Percentiles rank a stretch among this genome's conserved stretches.
phyloP scores from a whole-genome alignment of 1,140 invertebrate species.

The Steinernema khuongi region DNA sequence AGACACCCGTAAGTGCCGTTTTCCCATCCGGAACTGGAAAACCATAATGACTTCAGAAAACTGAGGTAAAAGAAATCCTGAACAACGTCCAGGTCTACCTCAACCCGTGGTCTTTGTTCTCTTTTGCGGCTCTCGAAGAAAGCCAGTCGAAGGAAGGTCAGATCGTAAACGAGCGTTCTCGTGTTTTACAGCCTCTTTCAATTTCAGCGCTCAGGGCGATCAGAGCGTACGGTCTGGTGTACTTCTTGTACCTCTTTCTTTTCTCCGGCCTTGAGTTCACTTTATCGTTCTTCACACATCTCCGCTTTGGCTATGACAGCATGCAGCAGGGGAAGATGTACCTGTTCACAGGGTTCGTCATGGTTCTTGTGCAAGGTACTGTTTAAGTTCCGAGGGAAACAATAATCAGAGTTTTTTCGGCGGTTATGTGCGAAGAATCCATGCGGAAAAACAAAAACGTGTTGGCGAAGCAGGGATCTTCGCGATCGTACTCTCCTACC shows the following conservation, averaged over 20 bases:
- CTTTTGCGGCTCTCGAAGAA: constrained; percentile 62
- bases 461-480: constrained; percentile 74
- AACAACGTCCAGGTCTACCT: constrained; percentile 69
- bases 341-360: constrained; percentile 80
- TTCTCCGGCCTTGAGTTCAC: constrained; percentile 97
- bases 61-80: constrained; percentile 67
- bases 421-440: constrained; percentile 74
- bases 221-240: constrained; percentile 73
- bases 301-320: constrained; percentile 80
- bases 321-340: constrained; percentile 98
- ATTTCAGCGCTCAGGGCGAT: constrained; percentile 62
- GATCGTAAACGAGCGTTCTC: background rate
- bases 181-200: background rate
- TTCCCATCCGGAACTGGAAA: background rate
- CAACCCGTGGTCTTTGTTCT: constrained; percentile 68
- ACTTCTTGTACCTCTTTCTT: constrained; percentile 90
- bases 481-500: constrained; percentile 79
- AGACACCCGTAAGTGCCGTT: background rate
- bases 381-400: constrained; percentile 9
- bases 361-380: constrained; percentile 83
- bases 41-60: constrained; percentile 64
- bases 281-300: constrained; percentile 89
- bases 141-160: constrained; percentile 9
- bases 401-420: constrained; percentile 59
- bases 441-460: constrained; percentile 70